Evolutionary conservation across 1,140 invertebrate genomes (phyloP).

Genomic region (Adelges cooleyi): DNA sequence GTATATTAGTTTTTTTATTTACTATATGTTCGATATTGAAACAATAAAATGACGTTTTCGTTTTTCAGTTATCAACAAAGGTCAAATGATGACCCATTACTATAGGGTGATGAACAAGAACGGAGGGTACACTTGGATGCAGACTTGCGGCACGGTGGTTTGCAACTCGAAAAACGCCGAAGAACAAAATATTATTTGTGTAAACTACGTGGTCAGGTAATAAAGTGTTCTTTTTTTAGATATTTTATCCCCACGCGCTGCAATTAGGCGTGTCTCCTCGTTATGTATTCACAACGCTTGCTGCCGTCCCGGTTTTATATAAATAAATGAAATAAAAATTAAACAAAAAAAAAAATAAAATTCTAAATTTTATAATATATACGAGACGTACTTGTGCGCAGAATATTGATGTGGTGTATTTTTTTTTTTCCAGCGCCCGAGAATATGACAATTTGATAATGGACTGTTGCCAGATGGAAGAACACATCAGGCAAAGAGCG

Average conservation of each 20-base stretch:
- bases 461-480: conserved; percentile 83
- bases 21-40: too few species aligned
- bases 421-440: conserved; percentile 58
- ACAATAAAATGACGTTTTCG: conserved; percentile 33
- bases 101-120: conserved; percentile 91
- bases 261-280: conserved; percentile 11
- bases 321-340: too few species aligned
- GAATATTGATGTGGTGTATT: conserved; percentile 12
- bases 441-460: conserved; percentile 83
- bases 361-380: not conserved
- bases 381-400: not conserved
- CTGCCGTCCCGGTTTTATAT: too few species aligned
- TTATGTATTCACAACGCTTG: conserved; percentile 7
- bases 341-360: not conserved
- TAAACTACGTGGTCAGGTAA: conserved; percentile 88
- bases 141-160: conserved; percentile 91
- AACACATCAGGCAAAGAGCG: conserved; percentile 40
- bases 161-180: conserved; percentile 90
- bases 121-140: conserved; percentile 90
- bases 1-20: too few species aligned
- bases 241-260: not conserved
- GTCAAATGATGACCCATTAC: conserved; percentile 91
- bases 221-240: conserved; percentile 30
- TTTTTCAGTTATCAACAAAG: conserved; percentile 84
- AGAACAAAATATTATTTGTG: conserved; percentile 90